Base-by-base conservation (phyloP, 1,140 invertebrate genomes). In the Lucilia cuprina region DNA sequence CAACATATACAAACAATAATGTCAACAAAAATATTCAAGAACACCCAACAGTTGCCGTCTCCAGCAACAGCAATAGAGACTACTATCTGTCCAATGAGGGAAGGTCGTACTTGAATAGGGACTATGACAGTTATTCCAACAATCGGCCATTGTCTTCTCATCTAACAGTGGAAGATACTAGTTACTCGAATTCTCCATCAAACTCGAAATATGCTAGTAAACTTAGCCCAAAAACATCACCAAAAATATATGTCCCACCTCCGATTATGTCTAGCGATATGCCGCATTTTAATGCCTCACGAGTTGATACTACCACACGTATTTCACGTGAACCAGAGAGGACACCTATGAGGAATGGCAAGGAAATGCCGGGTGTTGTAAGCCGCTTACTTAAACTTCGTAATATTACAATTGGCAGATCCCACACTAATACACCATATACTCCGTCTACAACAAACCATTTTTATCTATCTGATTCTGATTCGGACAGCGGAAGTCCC, bases 201-300 rank as follows among this genome's bases (percentile, higher is more conserved):
- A 70, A 70, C 65, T 70, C 65, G 65, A 70, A 70, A 70, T 70
- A 70, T 12, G 10, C 19, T 2, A 70, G 21, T 70, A 70, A 70
- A 21, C n/a, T 21, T 21, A 25, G 17, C 4, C 10, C 65, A 5
- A 70, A 70, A 70, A 70, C 7, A 25, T 85, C 87, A 4, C 85
- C 87, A 8, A 86, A 86, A 25, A 89, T 90, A 85, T 90, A 89
- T 83, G 88, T 88, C 12, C 88, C 89, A 65, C 89, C 88, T 5
- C 87, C 87, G 8, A 87, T 89, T 30, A 74, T 88, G 65, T 87
- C 89, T 2, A 80, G 8, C 85, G 86, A 21, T 86, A 88, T 60
- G 87, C 88, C 82, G 88, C 88, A 13, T 17, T 21, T 2, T 9
- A 19, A 17, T n/a, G 7, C n/a, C 21, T 21, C 65, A 19, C 50